Percentiles rank a stretch among this genome's conserved stretches.
These are phyloP conservation scores for Sympetrum striolatum DNA, from an alignment of 2,888 invertebrate species.

Conservation along the genomic window DNA sequence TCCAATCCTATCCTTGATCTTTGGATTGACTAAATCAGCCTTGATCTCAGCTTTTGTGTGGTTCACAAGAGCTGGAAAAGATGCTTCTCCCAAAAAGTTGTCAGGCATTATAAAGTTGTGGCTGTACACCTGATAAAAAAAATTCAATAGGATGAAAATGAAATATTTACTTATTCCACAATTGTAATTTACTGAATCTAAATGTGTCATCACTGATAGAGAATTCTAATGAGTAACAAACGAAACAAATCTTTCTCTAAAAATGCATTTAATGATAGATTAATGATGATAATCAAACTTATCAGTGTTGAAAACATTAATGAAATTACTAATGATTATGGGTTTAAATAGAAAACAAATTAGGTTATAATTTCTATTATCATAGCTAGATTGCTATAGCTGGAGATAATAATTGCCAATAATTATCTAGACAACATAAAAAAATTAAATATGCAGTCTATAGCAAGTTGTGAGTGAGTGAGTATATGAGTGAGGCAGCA, in stretches of 20 bases:
- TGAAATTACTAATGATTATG: neutral
- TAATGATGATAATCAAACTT: neutral
- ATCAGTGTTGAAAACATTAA: neutral
- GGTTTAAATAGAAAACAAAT: too few relatives aligned
- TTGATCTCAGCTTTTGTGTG: slow-evolving; percentile 46
- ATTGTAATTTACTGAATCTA: neutral
- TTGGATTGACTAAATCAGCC: neutral
- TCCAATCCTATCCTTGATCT: neutral
- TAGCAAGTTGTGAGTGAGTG: too few relatives aligned
- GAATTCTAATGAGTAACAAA: neutral
- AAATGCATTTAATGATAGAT: too few relatives aligned
- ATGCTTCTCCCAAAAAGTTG: slow-evolving; percentile 52
- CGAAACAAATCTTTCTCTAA: too few relatives aligned
- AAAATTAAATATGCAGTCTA: too few relatives aligned
- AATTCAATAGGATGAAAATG: neutral
- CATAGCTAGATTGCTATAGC: too few relatives aligned
- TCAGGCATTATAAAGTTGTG: slow-evolving; percentile 51
- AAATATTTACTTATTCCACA: neutral
- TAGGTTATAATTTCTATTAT: too few relatives aligned
- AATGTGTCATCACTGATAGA: neutral
- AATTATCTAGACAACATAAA: too few relatives aligned
- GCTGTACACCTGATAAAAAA: slow-evolving; percentile 50
- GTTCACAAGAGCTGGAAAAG: slow-evolving; percentile 53
- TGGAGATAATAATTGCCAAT: too few relatives aligned
- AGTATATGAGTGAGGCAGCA: too few relatives aligned